phyloP scores from a whole-genome alignment of 2,888 invertebrate genomes.

The Andrena trimmerana region DNA sequence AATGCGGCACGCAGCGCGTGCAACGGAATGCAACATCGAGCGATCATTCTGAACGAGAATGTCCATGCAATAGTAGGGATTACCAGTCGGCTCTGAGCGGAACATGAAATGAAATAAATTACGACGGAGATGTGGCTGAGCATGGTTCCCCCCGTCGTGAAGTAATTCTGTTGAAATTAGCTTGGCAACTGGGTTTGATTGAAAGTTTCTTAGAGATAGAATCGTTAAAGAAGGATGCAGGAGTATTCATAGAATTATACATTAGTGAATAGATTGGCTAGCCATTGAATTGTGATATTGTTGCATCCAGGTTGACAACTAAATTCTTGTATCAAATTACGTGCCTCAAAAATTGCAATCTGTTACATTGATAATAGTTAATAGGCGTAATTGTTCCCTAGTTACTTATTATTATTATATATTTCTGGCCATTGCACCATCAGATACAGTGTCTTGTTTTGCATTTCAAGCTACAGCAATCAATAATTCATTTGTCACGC shows the following conservation, averaged over 20 bases:
- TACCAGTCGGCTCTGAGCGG: constrained; percentile 11
- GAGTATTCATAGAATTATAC: background rate
- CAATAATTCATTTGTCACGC: constrained; percentile 35
- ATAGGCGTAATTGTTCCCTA: constrained; percentile 15
- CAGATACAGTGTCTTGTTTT: constrained; percentile 34
- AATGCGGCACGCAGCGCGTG: constrained; percentile 1
- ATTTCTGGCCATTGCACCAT: constrained; percentile 18
- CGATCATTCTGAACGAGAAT: background rate
- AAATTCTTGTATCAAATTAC: background rate
- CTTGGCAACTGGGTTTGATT: background rate
- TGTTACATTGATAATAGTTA: background rate
- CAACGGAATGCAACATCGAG: background rate
- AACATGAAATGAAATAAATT: constrained; percentile 14
- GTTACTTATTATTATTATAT: constrained; percentile 31
- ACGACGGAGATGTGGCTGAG: background rate
- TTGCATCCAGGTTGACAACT: too few species aligned
- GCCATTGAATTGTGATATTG: too few species aligned
- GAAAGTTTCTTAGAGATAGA: background rate
- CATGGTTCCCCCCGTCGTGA: background rate
- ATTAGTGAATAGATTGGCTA: too few species aligned
- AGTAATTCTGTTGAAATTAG: background rate
- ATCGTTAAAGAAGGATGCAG: background rate
- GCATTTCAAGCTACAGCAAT: constrained; percentile 36
- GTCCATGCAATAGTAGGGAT: constrained; percentile 1
- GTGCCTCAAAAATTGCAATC: background rate